These are phyloP conservation scores for Cyclophora albipunctata DNA, from an alignment of 2,888 invertebrate species.

Conservation along the genomic window DNA sequence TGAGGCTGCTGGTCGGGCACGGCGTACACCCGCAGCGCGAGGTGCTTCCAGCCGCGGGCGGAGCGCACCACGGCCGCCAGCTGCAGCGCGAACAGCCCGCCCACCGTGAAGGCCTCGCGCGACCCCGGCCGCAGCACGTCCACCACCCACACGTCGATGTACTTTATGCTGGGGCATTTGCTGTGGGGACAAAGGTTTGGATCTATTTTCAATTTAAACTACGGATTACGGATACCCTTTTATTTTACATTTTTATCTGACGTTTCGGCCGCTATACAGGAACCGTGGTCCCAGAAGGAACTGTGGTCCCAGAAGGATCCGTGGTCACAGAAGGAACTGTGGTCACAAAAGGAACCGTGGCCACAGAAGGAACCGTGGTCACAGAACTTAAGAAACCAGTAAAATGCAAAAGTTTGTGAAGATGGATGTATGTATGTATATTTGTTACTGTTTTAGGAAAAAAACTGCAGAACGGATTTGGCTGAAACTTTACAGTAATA, in stretches of 20 bases:
- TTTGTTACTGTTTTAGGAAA: too few relatives aligned
- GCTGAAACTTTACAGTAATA: too few relatives aligned
- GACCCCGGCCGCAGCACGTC: conserved; percentile 88
- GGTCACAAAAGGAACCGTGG: background rate
- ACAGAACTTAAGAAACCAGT: too few relatives aligned
- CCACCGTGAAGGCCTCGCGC: conserved; percentile 90
- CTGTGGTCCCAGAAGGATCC: too few relatives aligned
- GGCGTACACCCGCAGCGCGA: conserved; percentile 91
- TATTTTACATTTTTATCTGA: background rate
- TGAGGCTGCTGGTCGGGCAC: conserved; percentile 58
- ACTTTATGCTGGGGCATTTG: conserved; percentile 76
- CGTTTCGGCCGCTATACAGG: too few relatives aligned
- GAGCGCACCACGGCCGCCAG: conserved; percentile 96
- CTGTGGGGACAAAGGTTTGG: conserved; percentile 39
- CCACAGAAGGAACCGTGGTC: background rate
- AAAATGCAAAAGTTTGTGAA: too few relatives aligned
- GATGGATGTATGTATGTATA: too few relatives aligned
- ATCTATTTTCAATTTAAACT: too few relatives aligned
- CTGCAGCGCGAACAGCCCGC: conserved; percentile 96
- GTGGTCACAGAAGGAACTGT: background rate
- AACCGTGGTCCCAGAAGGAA: too few relatives aligned
- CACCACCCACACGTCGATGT: conserved; percentile 98
- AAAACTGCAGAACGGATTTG: too few relatives aligned
- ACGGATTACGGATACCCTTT: background rate
- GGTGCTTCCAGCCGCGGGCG: conserved; percentile 90